Base-by-base conservation (phyloP, 2,797 vertebrate species). In the Chloroceryle amazona region DNA sequence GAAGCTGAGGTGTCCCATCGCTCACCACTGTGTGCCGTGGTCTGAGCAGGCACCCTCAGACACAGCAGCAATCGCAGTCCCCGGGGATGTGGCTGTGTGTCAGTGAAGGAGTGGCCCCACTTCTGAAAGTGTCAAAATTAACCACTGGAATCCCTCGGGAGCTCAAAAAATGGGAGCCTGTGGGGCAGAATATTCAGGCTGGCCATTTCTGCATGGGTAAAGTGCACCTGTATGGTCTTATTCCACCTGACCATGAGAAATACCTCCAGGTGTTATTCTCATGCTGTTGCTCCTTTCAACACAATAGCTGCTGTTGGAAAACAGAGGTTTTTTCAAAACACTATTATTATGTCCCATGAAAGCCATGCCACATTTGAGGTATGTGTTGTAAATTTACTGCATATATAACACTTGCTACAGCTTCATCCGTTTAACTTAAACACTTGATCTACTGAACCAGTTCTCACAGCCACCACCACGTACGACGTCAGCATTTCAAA, bases 221-320 rank as follows among this genome's bases (percentile, higher is more conserved):
- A 81, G 73, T 86, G 62, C 84, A 82, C 90, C 81, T 89, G 74
- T 70, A 92, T 42, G 57, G 78, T 89, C 81, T 76, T 67, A 82
- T 8, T 90, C 55, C 68, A 57, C 67, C 80, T 94, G 93, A 95
- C 92, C 93, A 94, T 90, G 95, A 96, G 92, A 95, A 94, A 92
- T 28, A 60, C 89, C 95, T 95, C 78, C 66, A 81, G 91, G 84
- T 93, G 84, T 89, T 86, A 66, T 71, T 94, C 92, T 92, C 83
- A 85, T 73, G 54, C 39, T 46, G 20, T 74, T 89, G 81, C n/a
- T 75, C 57, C 79, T 92, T 78, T 87, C 86, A 85, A 33, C 29
- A 76, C 63, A 65, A 78, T 13, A 71, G 29, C 31, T 93, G 70
- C 81, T 89, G 81, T 14, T 91, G 89, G 58, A 85, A 91, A 92